phyloP scores from a whole-genome alignment of 2,888 invertebrate species.

The Drosophila putrida region DNA sequence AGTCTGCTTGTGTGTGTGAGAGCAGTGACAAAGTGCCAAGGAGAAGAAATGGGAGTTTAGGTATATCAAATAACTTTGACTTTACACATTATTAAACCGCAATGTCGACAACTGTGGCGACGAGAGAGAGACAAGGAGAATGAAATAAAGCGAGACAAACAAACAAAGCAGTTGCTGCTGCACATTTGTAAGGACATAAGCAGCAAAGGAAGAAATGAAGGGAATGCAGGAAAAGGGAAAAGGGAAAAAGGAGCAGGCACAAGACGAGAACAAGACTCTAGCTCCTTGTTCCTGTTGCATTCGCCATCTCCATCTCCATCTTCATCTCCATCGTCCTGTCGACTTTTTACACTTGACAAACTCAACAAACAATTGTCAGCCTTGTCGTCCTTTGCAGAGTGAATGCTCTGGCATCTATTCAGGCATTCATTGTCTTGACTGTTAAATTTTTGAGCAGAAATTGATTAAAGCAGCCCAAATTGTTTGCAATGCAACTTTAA shows the following conservation, averaged over 20 bases:
- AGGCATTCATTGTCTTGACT: conserved; percentile 58
- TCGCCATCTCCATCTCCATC: conserved; percentile 30
- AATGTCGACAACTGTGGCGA: conserved; percentile 63
- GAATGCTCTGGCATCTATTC: conserved; percentile 17
- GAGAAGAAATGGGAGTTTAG: conserved; percentile 46
- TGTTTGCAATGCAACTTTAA: conserved; percentile 68
- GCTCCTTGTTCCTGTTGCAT: conserved; percentile 67
- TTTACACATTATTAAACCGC: conserved; percentile 83
- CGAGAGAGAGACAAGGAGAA: not conserved
- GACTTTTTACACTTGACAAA: conserved; percentile 74
- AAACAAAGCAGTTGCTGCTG: conserved; percentile 58
- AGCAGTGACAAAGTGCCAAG: conserved; percentile 63
- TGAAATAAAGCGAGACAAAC: conserved; percentile 69
- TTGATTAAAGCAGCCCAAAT: conserved; percentile 73
- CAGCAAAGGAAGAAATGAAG: conserved; percentile 15
- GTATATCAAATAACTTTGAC: conserved; percentile 82
- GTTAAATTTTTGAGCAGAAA: conserved; percentile 75
- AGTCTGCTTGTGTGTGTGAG: conserved; percentile 26
- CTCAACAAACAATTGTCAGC: conserved; percentile 79
- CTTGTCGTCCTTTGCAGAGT: conserved; percentile 49
- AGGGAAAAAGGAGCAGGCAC: not conserved
- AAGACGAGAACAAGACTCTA: conserved; percentile 13
- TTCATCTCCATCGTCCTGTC: conserved; percentile 25
- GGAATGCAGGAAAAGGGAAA: conserved; percentile 12
- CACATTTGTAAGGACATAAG: conserved; percentile 71